A percentile compares a stretch with the other conserved stretches of the same genome.
Evolutionary conservation across 2,888 invertebrate species (phyloP).

Genomic region (Dynastes maya): DNA sequence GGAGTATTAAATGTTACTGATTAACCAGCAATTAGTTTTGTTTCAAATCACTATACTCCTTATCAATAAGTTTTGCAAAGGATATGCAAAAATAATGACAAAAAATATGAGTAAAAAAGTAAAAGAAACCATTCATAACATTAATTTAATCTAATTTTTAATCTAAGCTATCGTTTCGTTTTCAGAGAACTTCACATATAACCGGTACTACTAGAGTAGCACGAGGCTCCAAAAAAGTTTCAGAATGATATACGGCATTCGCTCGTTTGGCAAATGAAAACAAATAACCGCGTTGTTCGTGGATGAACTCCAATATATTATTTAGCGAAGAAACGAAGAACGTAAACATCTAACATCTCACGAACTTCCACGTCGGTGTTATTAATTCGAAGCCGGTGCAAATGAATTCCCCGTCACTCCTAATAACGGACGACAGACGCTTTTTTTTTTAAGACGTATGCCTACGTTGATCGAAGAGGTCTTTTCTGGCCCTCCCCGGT

Average conservation of each 20-base stretch:
- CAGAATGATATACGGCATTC: background rate
- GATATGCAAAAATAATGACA: too few species aligned
- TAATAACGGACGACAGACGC: conserved; percentile 1
- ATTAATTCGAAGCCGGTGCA: conserved; percentile 19
- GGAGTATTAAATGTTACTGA: too few species aligned
- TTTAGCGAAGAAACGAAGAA: background rate
- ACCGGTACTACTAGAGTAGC: background rate
- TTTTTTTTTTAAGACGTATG: conserved; percentile 17
- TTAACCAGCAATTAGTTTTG: too few species aligned
- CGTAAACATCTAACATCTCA: conserved; percentile 4
- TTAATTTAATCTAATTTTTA: too few species aligned
- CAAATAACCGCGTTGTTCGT: conserved; percentile 9
- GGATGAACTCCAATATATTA: conserved; percentile 15
- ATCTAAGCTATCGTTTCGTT: too few species aligned
- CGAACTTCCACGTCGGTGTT: conserved; percentile 3
- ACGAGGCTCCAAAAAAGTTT: background rate
- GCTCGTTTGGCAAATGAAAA: conserved; percentile 16
- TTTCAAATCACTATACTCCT: too few species aligned
- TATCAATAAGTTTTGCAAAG: too few species aligned
- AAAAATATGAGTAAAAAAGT: too few species aligned
- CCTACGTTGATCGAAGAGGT: conserved; percentile 19
- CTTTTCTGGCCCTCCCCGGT: background rate
- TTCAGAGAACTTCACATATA: too few species aligned
- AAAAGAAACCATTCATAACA: too few species aligned
- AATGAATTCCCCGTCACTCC: conserved; percentile 10